Conservation (phyloP, 1,140 invertebrate genomes). For the Trissolcus basalis region DNA sequence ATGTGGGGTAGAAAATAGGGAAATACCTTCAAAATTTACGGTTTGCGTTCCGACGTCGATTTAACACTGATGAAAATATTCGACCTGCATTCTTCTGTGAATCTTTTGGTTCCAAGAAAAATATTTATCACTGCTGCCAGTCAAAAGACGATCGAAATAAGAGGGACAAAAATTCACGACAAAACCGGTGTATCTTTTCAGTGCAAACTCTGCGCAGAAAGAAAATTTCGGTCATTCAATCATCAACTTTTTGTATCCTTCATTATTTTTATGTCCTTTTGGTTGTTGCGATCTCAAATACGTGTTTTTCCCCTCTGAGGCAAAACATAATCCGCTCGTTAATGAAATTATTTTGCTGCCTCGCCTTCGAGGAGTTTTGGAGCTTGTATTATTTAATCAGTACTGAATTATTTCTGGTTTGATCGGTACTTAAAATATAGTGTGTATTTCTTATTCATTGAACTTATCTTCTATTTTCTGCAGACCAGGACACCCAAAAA, state of each 20-base stretch:
- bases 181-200: conserved; percentile 12
- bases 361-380: no score
- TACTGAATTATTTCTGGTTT: no score
- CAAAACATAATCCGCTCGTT: conserved; percentile 12
- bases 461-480: no score
- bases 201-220: conserved; percentile 19
- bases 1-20: no score
- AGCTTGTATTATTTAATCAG: no score
- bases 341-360: conserved; percentile 6
- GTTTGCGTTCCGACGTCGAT: conserved; percentile 3
- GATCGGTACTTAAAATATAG: no score
- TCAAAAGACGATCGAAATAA: conserved; percentile 19
- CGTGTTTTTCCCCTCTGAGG: not conserved
- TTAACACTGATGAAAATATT: conserved; percentile 65
- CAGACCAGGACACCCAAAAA: no score
- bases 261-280: not conserved
- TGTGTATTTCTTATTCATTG: no score
- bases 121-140: conserved; percentile 57
- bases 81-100: conserved; percentile 60
- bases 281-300: not conserved
- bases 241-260: not conserved
- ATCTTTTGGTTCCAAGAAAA: conserved; percentile 58
- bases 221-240: conserved; percentile 31
- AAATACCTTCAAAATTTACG: no score
- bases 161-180: conserved; percentile 14